Base-by-base conservation (phyloP, 1,140 invertebrate genomes). In the Macrotrachela quadricornifera region DNA sequence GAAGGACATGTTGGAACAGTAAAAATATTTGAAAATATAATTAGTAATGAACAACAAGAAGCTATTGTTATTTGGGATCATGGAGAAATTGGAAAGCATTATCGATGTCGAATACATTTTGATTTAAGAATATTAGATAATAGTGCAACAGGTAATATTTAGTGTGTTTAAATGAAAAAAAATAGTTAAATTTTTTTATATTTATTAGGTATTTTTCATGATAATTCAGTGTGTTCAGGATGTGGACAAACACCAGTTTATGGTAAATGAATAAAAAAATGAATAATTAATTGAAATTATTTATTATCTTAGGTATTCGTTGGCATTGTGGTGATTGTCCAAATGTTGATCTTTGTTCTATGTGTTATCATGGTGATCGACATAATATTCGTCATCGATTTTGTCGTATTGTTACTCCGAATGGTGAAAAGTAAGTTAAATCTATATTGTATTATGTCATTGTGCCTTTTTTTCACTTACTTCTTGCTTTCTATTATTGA, bases 41-140 rank as follows among this genome's bases (percentile, higher is more conserved):
- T n/a, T n/a, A n/a, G n/a, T n/a, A n/a, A n/a, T n/a, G n/a, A n/a
- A n/a, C 83, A 85, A 6, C 88, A 94, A 73, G 88, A 95, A 77
- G 88, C 94, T 9, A 88, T 95, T 14, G 87, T 94, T 18, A 87
- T 95, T 3, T 96, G 90, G 90, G 90, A 95, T 67, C 92, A 94
- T 74, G 88, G 90, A 44, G n/a, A n/a, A n/a, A 94, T 86, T 44
- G 88, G 87, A 50, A 88, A 88, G 14, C 95, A 95, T 69, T 96
- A 96, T 71, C 77, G 82, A 56, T 95, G 90, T 73, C 84, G 85
- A 43, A 86, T 85, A 55, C 84, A 85, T 40, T 94, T 84, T 70
- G 88, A 96, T 71, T 71, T 95, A 41, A 71, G 88, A 21, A 85
- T 94, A 50, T 67, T 92, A 12, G 88, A 96, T 64, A 91, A 84